Base-by-base conservation (phyloP, 2,888 invertebrate species). In the Acleris cristana region DNA sequence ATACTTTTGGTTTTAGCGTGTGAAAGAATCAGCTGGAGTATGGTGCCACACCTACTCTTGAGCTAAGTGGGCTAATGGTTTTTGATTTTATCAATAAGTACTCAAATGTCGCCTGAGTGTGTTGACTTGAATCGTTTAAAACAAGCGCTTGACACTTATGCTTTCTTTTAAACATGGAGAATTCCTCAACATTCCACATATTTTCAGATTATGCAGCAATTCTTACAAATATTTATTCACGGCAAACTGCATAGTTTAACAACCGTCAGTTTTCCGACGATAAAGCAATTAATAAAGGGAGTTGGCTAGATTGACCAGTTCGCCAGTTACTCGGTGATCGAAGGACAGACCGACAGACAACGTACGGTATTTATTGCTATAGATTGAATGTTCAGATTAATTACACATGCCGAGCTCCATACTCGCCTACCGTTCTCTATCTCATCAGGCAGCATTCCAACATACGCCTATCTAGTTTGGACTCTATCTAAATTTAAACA, bases 341-440 rank as follows among this genome's bases (percentile, higher is more conserved):
- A 87, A 88, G 88, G 88, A 88, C 87, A 87, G 78, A 85, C 86
- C 80, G 82, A 83, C 82, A 79, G 80, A 84, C 86, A 84, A 79
- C 79, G 79, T 79, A 84, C 83, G 82, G 86, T 86, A 87, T 87
- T 87, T 87, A 86, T 86, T 86, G 85, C 82, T 86, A 82, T 86
- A 87, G 86, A 88, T 87, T 83, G 82, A 87, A 84, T 84, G 84
- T 84, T 82, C 79, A 86, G 85, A 87, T 87, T 87, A 87, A 87
- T 87, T 88, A 87, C 86, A 85, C 80, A 87, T 84, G 81, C 84
- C 74, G 76, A 76, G 76, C 76, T 79, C 81, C 75, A 79, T 82
- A 69, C 69, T 64, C 63, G 66, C 69, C 69, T 65, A 70, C 70
- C 70, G 62, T 58, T 69, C 59, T 64, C 66, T 82, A 82, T 79